phyloP scores from a whole-genome alignment of 2,888 invertebrate genomes.

The Blera fallax region DNA sequence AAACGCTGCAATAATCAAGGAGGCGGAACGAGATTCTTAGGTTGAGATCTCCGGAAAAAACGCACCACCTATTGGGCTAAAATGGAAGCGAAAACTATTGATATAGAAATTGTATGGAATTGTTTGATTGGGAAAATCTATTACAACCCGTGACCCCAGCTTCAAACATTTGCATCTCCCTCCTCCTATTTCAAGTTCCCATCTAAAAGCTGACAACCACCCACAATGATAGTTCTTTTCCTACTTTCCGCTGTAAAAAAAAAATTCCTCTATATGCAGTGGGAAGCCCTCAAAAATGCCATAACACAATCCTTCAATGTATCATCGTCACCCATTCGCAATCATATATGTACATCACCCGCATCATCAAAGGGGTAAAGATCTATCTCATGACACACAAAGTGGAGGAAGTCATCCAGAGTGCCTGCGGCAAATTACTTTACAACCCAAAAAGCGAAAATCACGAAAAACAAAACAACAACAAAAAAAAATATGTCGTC shows the following conservation, averaged over 20 bases:
- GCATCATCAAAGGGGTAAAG: constrained; percentile 66
- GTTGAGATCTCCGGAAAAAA: no score
- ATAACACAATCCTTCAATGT: constrained; percentile 44
- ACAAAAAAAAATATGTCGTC: constrained; percentile 43
- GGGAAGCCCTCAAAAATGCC: constrained; percentile 16
- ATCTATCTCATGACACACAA: constrained; percentile 63
- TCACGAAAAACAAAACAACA: constrained; percentile 31
- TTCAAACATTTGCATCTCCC: no score
- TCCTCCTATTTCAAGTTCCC: no score
- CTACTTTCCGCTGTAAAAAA: not conserved
- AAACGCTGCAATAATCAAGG: no score
- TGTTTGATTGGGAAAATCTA: no score
- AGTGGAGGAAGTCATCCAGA: constrained; percentile 70
- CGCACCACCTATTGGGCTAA: no score
- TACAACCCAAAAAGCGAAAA: constrained; percentile 45
- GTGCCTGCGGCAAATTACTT: constrained; percentile 71
- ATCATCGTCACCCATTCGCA: constrained; percentile 50
- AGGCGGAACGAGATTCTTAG: no score
- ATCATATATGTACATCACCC: constrained; percentile 58
- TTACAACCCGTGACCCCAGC: no score
- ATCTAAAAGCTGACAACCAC: no score
- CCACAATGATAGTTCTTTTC: not conserved
- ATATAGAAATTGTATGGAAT: no score
- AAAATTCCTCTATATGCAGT: not conserved
- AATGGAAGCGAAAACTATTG: no score